A percentile compares a stretch with the other conserved stretches of the same genome.
Conservation (phyloP, 2,888 invertebrate species). For the Scaptodrosophila latifasciaeformis region DNA sequence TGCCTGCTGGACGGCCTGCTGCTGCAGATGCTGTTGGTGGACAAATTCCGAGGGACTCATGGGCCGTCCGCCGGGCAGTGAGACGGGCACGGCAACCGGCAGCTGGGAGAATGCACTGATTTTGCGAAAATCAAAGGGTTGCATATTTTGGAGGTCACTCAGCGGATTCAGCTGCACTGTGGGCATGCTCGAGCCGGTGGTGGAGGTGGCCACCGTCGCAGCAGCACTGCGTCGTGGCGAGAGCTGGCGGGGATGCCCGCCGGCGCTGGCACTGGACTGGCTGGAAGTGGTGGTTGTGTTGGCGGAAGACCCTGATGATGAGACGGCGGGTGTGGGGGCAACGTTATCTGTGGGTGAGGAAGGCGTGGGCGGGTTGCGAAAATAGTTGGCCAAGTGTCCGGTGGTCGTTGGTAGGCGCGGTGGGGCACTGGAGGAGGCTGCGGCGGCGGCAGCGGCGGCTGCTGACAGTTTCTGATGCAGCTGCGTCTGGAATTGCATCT, state of each 20-base stretch:
- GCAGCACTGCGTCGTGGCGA: not conserved
- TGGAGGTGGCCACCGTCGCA: constrained; percentile 12
- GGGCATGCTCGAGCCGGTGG: constrained; percentile 34
- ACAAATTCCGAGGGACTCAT: constrained; percentile 73
- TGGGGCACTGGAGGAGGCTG: constrained; percentile 17
- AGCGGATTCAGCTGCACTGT: constrained; percentile 80
- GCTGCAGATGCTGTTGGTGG: constrained; percentile 63
- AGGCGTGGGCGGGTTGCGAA: constrained; percentile 69
- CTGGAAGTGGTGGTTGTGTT: not conserved
- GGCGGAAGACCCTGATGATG: constrained; percentile 19
- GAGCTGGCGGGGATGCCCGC: not conserved
- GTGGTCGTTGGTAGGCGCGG: constrained; percentile 42
- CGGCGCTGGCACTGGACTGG: not conserved
- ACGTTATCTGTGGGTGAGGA: constrained; percentile 51
- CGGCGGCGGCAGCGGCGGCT: constrained; percentile 36
- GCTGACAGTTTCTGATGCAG: constrained; percentile 74
- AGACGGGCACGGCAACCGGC: constrained; percentile 70
- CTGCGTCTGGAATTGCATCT: constrained; percentile 74
- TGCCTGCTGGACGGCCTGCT: constrained; percentile 70
- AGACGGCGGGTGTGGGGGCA: constrained; percentile 21
- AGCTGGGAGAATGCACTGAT: constrained; percentile 76
- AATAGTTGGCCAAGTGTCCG: constrained; percentile 64
- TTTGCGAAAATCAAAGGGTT: constrained; percentile 94
- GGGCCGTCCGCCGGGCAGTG: constrained; percentile 24
- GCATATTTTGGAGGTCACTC: constrained; percentile 94